Evolutionary conservation across 92 coral and sea anemone species (phyloP).

Genomic region (Ricordea florida): DNA sequence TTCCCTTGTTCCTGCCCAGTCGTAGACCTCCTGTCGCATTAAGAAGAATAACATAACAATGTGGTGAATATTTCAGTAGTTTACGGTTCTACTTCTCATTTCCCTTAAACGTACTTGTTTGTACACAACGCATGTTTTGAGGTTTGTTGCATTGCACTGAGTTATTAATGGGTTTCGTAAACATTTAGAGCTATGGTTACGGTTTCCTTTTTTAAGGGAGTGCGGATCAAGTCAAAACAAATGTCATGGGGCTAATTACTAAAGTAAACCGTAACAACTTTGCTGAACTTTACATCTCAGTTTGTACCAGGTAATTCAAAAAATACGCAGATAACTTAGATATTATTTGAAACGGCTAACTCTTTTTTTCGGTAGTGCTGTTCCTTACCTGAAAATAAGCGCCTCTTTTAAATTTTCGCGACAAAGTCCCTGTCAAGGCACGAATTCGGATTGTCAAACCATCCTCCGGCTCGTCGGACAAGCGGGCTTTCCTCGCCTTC

Average conservation of each 20-base stretch:
- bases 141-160: slow-evolving; percentile 12
- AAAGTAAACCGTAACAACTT: not conserved
- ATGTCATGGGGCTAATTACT: not conserved
- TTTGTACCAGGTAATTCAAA: slow-evolving; percentile 6
- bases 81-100: slow-evolving; percentile 15
- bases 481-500: not conserved
- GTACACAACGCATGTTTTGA: slow-evolving; percentile 10
- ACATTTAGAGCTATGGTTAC: not conserved
- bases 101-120: not conserved
- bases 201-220: slow-evolving; percentile 3
- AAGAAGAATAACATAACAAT: slow-evolving; percentile 10
- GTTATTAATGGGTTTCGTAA: not conserved
- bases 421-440: not conserved
- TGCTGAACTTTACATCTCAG: slow-evolving; percentile 3
- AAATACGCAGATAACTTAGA: slow-evolving; percentile 12
- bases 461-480: slow-evolving; percentile 7
- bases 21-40: slow-evolving; percentile 13
- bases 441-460: not conserved
- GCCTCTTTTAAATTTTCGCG: not conserved
- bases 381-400: slow-evolving; percentile 6
- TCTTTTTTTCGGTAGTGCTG: not conserved
- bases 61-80: slow-evolving; percentile 3
- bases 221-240: not conserved
- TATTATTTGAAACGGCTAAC: slow-evolving; percentile 6
- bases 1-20: slow-evolving; percentile 4